phyloP scores from a whole-genome alignment of 2,797 vertebrate species.

The Phoxinus dragarum region DNA sequence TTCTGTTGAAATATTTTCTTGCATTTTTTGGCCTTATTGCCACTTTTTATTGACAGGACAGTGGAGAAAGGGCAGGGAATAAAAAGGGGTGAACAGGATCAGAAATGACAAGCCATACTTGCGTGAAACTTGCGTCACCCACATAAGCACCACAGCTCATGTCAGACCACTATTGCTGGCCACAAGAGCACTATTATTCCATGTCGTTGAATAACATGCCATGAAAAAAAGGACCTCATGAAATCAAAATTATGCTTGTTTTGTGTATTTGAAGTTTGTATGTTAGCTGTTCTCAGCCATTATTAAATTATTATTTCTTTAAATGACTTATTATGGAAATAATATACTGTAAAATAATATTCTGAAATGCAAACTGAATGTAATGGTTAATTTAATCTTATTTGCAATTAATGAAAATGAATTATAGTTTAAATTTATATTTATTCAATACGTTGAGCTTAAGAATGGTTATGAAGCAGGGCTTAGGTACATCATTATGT shows the following conservation, averaged over 20 bases:
- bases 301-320: too few species aligned
- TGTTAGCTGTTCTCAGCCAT: background rate
- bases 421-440: too few species aligned
- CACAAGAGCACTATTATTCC: background rate
- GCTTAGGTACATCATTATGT: background rate
- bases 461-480: background rate
- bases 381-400: background rate
- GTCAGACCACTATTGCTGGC: background rate
- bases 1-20: background rate
- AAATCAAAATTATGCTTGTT: background rate
- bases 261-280: background rate
- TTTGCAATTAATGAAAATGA: background rate
- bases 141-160: background rate
- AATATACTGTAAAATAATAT: background rate
- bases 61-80: background rate
- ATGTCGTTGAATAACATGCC: background rate
- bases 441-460: background rate
- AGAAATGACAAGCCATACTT: conserved; percentile 8
- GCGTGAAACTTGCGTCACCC: conserved; percentile 12
- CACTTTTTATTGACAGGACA: conserved; percentile 8
- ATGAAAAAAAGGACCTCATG: background rate
- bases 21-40: background rate
- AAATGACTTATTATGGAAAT: background rate
- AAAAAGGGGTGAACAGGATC: background rate
- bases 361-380: too few species aligned